Percentiles rank a stretch among this genome's conserved stretches.
Evolutionary conservation across 2,113 vertebrate genomes (phyloP).

Genomic region (Takifugu bimaculatus): DNA sequence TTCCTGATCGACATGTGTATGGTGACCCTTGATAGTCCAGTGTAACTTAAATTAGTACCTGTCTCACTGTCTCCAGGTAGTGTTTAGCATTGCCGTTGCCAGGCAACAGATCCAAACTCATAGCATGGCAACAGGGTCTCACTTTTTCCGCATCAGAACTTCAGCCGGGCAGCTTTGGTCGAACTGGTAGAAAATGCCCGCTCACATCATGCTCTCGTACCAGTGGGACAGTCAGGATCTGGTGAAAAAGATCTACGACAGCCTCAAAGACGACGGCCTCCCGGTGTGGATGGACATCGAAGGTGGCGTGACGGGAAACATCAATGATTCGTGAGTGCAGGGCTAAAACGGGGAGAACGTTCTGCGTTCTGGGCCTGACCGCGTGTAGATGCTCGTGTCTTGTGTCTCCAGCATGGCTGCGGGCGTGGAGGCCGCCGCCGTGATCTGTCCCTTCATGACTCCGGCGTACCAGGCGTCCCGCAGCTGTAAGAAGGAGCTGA

Average conservation of each 20-base stretch:
- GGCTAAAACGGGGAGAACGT: too few species aligned
- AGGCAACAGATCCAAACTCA: conserved; percentile 46
- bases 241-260: conserved; percentile 42
- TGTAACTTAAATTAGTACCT: too few species aligned
- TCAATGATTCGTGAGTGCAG: conserved; percentile 51
- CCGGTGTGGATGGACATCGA: conserved; percentile 62
- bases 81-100: conserved; percentile 15
- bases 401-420: conserved; percentile 50
- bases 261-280: conserved; percentile 45
- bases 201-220: conserved; percentile 62
- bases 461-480: conserved; percentile 56
- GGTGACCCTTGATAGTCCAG: too few species aligned
- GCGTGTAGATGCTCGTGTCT: not conserved
- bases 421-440: conserved; percentile 55
- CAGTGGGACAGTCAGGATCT: conserved; percentile 58
- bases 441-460: conserved; percentile 56
- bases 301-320: conserved; percentile 57
- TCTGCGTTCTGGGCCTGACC: too few species aligned
- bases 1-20: too few species aligned
- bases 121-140: not conserved
- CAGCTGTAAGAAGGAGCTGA: conserved; percentile 63
- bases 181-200: conserved; percentile 14
- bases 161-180: not conserved
- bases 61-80: conserved; percentile 8
- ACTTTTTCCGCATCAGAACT: not conserved